phyloP scores from a whole-genome alignment of 2,888 invertebrate species.

The Pachliopta kotzebuea region DNA sequence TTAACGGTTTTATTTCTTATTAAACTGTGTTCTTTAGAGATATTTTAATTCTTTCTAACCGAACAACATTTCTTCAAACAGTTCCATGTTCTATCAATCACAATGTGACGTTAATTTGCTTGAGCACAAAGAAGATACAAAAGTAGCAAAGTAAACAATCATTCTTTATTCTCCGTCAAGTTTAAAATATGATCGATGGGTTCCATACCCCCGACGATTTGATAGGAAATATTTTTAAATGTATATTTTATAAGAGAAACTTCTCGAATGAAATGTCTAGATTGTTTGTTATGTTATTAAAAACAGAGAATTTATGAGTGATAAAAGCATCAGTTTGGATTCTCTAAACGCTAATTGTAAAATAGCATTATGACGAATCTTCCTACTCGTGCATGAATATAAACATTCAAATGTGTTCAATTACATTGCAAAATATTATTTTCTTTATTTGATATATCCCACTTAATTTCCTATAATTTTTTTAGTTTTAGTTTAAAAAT shows the following conservation, averaged over 20 bases:
- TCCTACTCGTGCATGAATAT: constrained; percentile 3
- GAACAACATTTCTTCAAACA: not conserved
- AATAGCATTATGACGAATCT: not conserved
- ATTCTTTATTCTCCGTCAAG: constrained; percentile 20
- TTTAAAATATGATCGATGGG: not conserved
- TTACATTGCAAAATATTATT: not conserved
- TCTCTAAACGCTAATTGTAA: constrained; percentile 3
- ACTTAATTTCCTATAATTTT: not conserved
- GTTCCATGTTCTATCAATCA: constrained; percentile 19
- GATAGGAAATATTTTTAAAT: not conserved
- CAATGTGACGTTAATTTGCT: constrained; percentile 25
- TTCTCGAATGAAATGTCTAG: not conserved
- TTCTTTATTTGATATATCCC: not conserved
- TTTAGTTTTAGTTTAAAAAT: not conserved
- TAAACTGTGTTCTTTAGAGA: not conserved
- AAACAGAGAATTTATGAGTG: not conserved
- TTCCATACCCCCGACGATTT: not conserved
- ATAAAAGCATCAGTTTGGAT: not conserved
- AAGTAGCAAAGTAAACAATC: constrained; percentile 23
- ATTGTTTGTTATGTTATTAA: not conserved
- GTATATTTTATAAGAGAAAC: too few relatives aligned
- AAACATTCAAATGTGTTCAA: constrained; percentile 7
- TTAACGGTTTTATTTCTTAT: not conserved
- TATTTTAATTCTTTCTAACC: not conserved
- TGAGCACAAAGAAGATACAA: constrained; percentile 21